Conservation (phyloP, 2,888 invertebrate genomes). For the Mactromeris polynyma region DNA sequence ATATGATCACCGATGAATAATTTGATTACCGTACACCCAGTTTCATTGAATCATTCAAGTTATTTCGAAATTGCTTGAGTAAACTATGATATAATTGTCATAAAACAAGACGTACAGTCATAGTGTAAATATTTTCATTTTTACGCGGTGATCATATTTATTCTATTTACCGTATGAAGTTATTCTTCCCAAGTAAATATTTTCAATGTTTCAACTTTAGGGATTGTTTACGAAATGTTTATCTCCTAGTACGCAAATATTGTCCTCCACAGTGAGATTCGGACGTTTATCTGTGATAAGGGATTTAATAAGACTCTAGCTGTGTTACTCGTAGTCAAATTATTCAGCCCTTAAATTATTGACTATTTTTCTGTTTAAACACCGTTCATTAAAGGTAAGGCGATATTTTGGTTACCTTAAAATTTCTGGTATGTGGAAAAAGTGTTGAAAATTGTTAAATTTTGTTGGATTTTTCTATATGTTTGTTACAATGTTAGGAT, state of each 20-base stretch:
- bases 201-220: neutral
- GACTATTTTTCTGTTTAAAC: slow-evolving; percentile 12
- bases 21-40: neutral
- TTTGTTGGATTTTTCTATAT: neutral
- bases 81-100: neutral
- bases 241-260: neutral
- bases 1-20: neutral
- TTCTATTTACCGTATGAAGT: neutral
- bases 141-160: neutral
- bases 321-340: neutral
- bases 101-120: neutral
- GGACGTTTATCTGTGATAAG: neutral
- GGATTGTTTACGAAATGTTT: slow-evolving; percentile 1
- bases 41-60: neutral
- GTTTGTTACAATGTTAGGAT: neutral
- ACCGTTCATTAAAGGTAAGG: neutral
- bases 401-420: neutral
- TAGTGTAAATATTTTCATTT: neutral
- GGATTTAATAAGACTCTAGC: neutral
- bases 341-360: slow-evolving; percentile 4
- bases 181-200: neutral
- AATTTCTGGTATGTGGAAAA: slow-evolving; percentile 4
- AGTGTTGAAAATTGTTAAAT: neutral
- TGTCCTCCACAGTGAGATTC: neutral
- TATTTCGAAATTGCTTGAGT: neutral